Evolutionary conservation across 2,888 invertebrate species (phyloP).

Genomic region (Poecilobothrus nobilitatus): DNA sequence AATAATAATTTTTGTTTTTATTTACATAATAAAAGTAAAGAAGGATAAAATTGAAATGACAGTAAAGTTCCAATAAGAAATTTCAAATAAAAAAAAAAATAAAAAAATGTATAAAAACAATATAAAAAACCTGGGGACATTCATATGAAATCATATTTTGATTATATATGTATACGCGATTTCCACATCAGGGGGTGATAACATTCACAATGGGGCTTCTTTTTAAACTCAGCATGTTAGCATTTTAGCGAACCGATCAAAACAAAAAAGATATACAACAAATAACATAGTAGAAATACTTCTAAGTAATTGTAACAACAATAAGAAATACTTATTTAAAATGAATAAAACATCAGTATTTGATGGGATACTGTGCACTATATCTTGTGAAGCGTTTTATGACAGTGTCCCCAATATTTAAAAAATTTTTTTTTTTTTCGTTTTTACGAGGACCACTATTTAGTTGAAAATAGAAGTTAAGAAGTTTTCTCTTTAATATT

Average conservation of each 20-base stretch:
- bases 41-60: neutral
- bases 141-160: constrained; percentile 6
- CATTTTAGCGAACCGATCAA: neutral
- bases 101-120: neutral
- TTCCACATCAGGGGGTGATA: constrained; percentile 2
- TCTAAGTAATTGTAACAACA: no score
- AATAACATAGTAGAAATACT: no score
- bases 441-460: no score
- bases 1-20: neutral
- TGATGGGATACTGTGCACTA: neutral
- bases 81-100: no score
- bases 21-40: neutral
- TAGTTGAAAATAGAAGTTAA: no score
- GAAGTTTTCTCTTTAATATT: no score
- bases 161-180: constrained; percentile 3
- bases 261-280: no score
- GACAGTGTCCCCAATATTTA: no score
- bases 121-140: neutral
- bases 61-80: neutral
- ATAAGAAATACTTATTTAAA: neutral
- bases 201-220: neutral
- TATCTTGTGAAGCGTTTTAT: neutral
- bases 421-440: no score
- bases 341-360: neutral
- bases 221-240: neutral